These are phyloP conservation scores for Sericinus montela DNA, from an alignment of 2,888 invertebrate genomes.

Conservation along the genomic window DNA sequence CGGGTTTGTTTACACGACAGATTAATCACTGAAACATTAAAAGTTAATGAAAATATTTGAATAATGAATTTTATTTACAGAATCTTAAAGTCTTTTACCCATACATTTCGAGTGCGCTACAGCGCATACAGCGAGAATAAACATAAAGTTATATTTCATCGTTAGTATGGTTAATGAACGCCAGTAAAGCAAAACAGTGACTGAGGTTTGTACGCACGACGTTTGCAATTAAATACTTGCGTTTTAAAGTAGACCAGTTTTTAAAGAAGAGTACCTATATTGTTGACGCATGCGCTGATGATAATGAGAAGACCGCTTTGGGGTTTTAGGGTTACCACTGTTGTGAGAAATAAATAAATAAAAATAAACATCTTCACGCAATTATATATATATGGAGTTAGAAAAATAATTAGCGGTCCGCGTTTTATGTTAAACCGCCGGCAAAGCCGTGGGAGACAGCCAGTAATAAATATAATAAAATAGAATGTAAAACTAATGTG, in stretches of 20 bases:
- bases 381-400: no score
- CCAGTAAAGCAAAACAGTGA: slow-evolving; percentile 17
- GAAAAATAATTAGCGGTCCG: no score
- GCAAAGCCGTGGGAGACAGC: no score
- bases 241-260: slow-evolving; percentile 7
- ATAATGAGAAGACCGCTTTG: neutral
- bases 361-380: no score
- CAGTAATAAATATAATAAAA: no score
- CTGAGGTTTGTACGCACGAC: slow-evolving; percentile 21
- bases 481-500: no score
- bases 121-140: slow-evolving; percentile 36
- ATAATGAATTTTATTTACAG: neutral
- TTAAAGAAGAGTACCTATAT: neutral
- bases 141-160: slow-evolving; percentile 42
- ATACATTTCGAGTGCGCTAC: slow-evolving; percentile 37
- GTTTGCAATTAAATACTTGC: slow-evolving; percentile 15
- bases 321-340: neutral
- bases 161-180: slow-evolving; percentile 27
- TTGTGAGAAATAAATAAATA: no score
- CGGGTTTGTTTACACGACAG: slow-evolving; percentile 38
- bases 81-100: slow-evolving; percentile 22
- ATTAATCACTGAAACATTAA: slow-evolving; percentile 29
- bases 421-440: no score
- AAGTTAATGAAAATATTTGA: neutral
- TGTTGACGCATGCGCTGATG: neutral